Base-by-base conservation (phyloP, 2,797 vertebrate genomes). In the Paratrypauchen microcephalus region DNA sequence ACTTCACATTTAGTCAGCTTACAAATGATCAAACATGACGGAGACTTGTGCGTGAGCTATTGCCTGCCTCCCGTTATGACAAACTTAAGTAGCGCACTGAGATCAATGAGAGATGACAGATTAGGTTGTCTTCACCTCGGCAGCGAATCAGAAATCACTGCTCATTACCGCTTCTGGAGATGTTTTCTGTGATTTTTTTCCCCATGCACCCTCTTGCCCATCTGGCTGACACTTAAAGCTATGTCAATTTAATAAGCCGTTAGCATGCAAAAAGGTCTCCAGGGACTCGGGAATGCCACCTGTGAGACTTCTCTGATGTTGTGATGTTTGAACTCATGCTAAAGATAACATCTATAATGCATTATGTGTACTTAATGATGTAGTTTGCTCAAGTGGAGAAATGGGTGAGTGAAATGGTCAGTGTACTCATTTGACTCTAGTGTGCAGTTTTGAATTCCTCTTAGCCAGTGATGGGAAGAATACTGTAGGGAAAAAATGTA, bases 1-100 rank as follows among this genome's bases (percentile, higher is more conserved):
- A 65, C 66, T 77, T 69, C 57, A 61, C 66, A 64, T 78, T 76
- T 79, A 69, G 66, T 65, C 59, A 47, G 68, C 62, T 57, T 77
- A 81, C 69, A 70, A 77, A 81, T 84, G 74, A 90, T 89, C 75
- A 86, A 83, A 90, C 85, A 79, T 72, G 87, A 80, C 85, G 83
- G 81, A 8, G 2, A n/a, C 0, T n/a, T 82, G 64, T 68, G 66
- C 69, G 66, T 86, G 78, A 87, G 75, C 74, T 79, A 68, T 81
- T 69, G 75, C 82, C 79, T 72, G 79, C 68, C 28, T 65, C 79
- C 76, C 74, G 66, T 71, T 83, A 77, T 78, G 83, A 86, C 72
- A 71, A 88, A 88, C 82, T 68, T 79, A 77, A 85, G 60, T 74
- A 82, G 71, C 77, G 71, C 21, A 66, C 71, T 39, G 78, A 82